Evolutionary conservation across 2,888 invertebrate genomes (phyloP).

Genomic region (Stenichneumon culpator): DNA sequence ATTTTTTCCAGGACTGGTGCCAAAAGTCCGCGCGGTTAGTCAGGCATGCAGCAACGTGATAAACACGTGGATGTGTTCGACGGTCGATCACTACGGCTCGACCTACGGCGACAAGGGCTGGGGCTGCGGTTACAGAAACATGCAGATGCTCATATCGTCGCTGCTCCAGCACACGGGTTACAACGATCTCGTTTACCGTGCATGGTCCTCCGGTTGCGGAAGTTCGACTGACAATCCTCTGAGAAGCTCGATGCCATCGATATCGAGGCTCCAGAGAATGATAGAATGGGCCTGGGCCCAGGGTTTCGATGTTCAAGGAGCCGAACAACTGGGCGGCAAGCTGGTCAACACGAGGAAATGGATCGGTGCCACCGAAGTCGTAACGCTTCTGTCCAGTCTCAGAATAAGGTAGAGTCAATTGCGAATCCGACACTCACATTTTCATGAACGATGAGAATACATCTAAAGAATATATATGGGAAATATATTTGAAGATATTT

Average conservation of each 20-base stretch:
- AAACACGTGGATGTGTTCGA: constrained; percentile 91
- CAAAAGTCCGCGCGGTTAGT: constrained; percentile 86
- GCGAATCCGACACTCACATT: constrained; percentile 13
- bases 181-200: constrained; percentile 87
- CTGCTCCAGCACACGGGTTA: constrained; percentile 90
- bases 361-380: constrained; percentile 97
- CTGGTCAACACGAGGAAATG: constrained; percentile 95
- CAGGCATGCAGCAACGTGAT: constrained; percentile 87
- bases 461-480: neutral
- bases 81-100: constrained; percentile 94
- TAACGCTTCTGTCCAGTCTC: constrained; percentile 93
- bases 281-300: constrained; percentile 94
- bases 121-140: constrained; percentile 97
- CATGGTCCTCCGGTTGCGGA: constrained; percentile 82
- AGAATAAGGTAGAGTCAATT: constrained; percentile 88
- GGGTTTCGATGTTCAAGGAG: constrained; percentile 93
- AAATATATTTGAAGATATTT: no score
- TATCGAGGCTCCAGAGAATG: constrained; percentile 93
- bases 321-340: constrained; percentile 93
- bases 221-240: constrained; percentile 86
- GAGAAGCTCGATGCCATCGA: constrained; percentile 92
- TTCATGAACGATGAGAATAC: neutral
- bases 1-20: constrained; percentile 83
- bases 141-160: constrained; percentile 96
- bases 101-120: constrained; percentile 96